A percentile compares a stretch with the other conserved stretches of the same genome.
Conservation (phyloP, 1,140 invertebrate species). For the Mamestra configurata region DNA sequence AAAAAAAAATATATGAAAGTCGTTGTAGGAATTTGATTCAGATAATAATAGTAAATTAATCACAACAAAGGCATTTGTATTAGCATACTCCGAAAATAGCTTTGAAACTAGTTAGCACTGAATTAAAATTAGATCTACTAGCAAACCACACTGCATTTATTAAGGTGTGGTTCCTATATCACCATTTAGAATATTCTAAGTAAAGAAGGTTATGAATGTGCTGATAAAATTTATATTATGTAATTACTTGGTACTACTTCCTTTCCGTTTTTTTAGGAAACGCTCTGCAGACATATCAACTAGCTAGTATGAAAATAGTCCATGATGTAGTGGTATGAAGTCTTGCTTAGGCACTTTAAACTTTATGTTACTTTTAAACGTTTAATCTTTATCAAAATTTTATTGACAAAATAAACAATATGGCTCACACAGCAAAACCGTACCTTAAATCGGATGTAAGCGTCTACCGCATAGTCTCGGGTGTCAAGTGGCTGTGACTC, state of each 20-base stretch:
- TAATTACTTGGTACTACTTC: too few species aligned
- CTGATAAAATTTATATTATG: too few species aligned
- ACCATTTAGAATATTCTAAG: too few species aligned
- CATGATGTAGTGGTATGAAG: too few species aligned
- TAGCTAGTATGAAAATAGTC: too few species aligned
- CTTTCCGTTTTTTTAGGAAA: too few species aligned
- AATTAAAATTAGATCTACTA: slow-evolving; percentile 50
- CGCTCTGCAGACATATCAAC: too few species aligned
- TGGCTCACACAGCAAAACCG: neutral
- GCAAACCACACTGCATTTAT: slow-evolving; percentile 29
- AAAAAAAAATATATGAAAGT: too few species aligned
- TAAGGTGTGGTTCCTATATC: slow-evolving; percentile 35
- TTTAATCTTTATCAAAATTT: too few species aligned
- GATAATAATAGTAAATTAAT: slow-evolving; percentile 23
- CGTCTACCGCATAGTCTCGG: slow-evolving; percentile 53
- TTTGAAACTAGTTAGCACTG: slow-evolving; percentile 48
- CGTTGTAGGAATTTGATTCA: neutral
- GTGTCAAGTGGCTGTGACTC: slow-evolving; percentile 64
- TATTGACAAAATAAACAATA: too few species aligned
- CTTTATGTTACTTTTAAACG: neutral
- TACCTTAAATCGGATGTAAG: slow-evolving; percentile 41
- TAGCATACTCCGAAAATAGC: slow-evolving; percentile 50
- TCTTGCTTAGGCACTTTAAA: too few species aligned
- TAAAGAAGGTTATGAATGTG: too few species aligned
- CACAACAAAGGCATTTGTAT: slow-evolving; percentile 32